Evolutionary conservation across 1,140 invertebrate species (phyloP).

Genomic region (Lethrus apterus): DNA sequence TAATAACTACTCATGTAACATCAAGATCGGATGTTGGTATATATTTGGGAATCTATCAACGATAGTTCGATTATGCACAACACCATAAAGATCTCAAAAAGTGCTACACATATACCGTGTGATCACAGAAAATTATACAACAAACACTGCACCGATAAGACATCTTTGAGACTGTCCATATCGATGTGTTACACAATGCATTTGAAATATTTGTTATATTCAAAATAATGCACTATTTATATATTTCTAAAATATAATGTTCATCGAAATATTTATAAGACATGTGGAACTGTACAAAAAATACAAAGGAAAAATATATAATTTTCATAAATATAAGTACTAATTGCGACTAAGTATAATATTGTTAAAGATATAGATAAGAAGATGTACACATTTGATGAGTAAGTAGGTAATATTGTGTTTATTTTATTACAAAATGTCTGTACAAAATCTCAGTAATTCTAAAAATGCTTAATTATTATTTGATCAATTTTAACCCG

Average conservation of each 20-base stretch:
- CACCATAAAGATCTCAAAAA: constrained; percentile 20
- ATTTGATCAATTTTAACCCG: no score
- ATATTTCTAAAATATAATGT: constrained; percentile 4
- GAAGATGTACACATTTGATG: no score
- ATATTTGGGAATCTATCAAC: constrained; percentile 10
- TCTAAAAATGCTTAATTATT: no score
- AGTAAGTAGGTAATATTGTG: no score
- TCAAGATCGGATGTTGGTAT: constrained; percentile 17
- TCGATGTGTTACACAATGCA: no score
- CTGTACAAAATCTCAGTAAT: no score
- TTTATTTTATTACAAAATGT: no score
- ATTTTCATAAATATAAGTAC: no score
- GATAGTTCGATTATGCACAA: constrained; percentile 17
- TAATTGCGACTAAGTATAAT: no score
- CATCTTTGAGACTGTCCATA: no score
- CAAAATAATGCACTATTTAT: constrained; percentile 8
- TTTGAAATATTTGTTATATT: not conserved
- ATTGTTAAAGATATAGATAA: no score
- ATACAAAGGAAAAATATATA: not conserved
- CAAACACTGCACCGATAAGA: not conserved
- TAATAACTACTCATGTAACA: constrained; percentile 16
- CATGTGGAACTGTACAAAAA: not conserved
- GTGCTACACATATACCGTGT: constrained; percentile 17
- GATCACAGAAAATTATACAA: constrained; percentile 19
- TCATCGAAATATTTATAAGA: not conserved